Conservation (phyloP, 2,888 invertebrate species). For the Ormyrus nitidulus region DNA sequence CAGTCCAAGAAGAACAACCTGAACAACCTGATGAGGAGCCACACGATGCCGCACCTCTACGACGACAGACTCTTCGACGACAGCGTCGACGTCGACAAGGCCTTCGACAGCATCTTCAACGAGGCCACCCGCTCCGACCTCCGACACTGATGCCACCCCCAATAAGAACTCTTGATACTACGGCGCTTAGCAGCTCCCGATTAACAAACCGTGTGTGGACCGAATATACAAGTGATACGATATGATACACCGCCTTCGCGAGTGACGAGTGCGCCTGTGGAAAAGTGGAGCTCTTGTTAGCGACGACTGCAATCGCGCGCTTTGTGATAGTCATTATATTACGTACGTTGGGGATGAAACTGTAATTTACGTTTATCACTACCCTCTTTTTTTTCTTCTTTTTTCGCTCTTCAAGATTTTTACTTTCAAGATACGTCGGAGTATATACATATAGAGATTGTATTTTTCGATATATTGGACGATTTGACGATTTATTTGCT, state of each 20-base stretch:
- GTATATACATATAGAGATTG: not conserved
- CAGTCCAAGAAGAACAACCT: conserved; percentile 60
- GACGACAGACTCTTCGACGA: conserved; percentile 80
- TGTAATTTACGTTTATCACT: too few relatives aligned
- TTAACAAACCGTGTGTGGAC: not conserved
- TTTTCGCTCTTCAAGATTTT: conserved; percentile 9
- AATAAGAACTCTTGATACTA: conserved; percentile 7
- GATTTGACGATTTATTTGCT: not conserved
- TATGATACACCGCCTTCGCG: not conserved
- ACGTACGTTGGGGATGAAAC: not conserved
- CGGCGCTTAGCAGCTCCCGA: conserved; percentile 1
- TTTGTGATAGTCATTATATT: conserved; percentile 13
- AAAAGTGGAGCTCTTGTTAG: conserved; percentile 2
- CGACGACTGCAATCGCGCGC: not conserved
- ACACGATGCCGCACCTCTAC: conserved; percentile 85
- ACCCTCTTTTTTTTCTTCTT: conserved; percentile 1
- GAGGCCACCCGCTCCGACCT: conserved; percentile 70
- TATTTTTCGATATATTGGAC: conserved; percentile 6
- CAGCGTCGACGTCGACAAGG: conserved; percentile 88
- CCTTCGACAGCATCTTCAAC: conserved; percentile 89
- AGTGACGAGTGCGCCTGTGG: conserved; percentile 22
- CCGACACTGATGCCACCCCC: conserved; percentile 48
- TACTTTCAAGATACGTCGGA: conserved; percentile 4
- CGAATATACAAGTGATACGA: not conserved
- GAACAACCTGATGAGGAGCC: conserved; percentile 82